Conservation (phyloP, 2,888 invertebrate genomes). For the Mellilla xanthometata region DNA sequence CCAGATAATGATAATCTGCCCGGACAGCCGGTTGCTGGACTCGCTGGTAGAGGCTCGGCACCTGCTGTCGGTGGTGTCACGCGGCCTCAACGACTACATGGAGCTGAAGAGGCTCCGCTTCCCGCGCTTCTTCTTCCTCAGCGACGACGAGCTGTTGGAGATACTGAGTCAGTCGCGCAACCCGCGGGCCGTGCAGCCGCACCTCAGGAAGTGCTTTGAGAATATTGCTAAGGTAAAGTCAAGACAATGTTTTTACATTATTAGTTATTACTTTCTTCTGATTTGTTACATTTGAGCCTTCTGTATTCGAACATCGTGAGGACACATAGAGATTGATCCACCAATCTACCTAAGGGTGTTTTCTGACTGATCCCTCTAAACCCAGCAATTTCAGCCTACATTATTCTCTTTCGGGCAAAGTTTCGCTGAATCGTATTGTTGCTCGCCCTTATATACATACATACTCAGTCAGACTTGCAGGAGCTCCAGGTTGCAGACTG, state of each 20-base stretch:
- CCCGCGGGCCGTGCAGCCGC: constrained; percentile 90
- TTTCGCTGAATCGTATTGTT: too few relatives aligned
- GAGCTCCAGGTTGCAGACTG: too few relatives aligned
- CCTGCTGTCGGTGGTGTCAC: constrained; percentile 87
- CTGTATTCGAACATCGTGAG: too few relatives aligned
- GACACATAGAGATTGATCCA: too few relatives aligned
- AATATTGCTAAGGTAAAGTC: constrained; percentile 84
- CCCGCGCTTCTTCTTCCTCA: constrained; percentile 90
- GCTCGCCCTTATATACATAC: too few relatives aligned
- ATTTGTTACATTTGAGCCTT: too few relatives aligned
- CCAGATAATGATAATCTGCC: constrained; percentile 85
- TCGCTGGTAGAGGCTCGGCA: constrained; percentile 87
- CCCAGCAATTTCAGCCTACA: too few relatives aligned
- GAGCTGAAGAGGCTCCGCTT: constrained; percentile 89
- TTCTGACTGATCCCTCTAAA: too few relatives aligned
- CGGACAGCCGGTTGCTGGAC: constrained; percentile 85
- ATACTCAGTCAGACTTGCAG: too few relatives aligned
- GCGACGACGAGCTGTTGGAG: constrained; percentile 91
- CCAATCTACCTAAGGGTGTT: too few relatives aligned
- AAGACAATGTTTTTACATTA: not conserved
- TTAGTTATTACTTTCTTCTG: not conserved
- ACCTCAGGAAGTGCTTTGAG: constrained; percentile 92
- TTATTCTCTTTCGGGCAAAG: too few relatives aligned
- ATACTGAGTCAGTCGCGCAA: constrained; percentile 91
- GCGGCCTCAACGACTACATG: constrained; percentile 89